These are phyloP conservation scores for Stegophylla sp. DNA, from an alignment of 2,888 invertebrate species.

Conservation along the genomic window DNA sequence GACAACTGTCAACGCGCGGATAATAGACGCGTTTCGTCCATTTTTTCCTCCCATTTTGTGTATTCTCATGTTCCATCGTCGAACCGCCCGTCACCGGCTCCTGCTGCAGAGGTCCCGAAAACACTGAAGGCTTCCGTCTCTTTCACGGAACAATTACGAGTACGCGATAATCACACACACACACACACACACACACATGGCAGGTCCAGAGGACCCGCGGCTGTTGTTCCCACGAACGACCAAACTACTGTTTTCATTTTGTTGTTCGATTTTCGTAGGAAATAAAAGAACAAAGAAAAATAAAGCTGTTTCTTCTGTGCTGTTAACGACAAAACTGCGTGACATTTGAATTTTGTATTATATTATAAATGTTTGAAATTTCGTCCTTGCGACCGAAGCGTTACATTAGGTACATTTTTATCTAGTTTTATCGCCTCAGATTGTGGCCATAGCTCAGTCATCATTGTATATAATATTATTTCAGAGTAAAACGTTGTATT, in stretches of 20 bases:
- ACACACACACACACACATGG: neutral
- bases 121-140: conserved; percentile 39
- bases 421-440: neutral
- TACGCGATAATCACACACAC: neutral
- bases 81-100: neutral
- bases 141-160: conserved; percentile 4
- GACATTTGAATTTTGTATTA: too few relatives aligned
- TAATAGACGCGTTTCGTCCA: conserved; percentile 19
- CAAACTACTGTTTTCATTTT: neutral
- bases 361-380: too few relatives aligned
- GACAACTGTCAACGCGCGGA: conserved; percentile 22
- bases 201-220: neutral
- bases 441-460: neutral
- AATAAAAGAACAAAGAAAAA: too few relatives aligned
- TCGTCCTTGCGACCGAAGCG: too few relatives aligned
- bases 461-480: conserved; percentile 1
- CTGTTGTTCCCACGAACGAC: neutral
- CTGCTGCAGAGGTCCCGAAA: neutral
- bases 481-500: too few relatives aligned
- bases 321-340: too few relatives aligned
- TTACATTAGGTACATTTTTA: too few relatives aligned
- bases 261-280: neutral
- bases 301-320: too few relatives aligned
- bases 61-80: neutral
- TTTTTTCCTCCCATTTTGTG: neutral